Evolutionary conservation across 2,113 vertebrate species (phyloP).

Genomic region (Phalacrocorax brasilianus): DNA sequence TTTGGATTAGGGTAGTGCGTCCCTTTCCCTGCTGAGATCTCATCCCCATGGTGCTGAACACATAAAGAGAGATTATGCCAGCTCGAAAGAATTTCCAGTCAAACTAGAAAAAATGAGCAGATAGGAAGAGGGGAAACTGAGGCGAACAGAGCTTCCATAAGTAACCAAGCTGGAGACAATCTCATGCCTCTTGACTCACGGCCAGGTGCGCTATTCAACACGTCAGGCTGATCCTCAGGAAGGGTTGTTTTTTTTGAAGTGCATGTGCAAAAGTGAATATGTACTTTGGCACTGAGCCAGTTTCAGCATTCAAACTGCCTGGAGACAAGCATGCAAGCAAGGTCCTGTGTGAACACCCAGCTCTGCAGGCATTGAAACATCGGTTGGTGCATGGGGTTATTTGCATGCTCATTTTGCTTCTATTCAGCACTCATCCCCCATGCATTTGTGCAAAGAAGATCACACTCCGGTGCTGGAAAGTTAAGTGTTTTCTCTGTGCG

Average conservation of each 20-base stretch:
- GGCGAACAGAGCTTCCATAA: background rate
- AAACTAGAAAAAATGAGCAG: background rate
- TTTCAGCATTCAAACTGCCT: background rate
- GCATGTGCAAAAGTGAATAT: background rate
- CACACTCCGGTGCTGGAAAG: background rate
- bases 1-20: background rate
- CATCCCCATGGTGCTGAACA: background rate
- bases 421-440: constrained; percentile 4
- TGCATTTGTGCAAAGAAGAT: constrained; percentile 21
- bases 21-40: background rate
- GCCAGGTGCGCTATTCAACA: constrained; percentile 6
- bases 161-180: background rate
- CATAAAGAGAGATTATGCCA: background rate
- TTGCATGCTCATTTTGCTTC: constrained; percentile 46
- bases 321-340: background rate
- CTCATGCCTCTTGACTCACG: background rate
- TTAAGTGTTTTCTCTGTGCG: background rate
- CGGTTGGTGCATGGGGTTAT: constrained; percentile 34
- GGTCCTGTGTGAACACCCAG: constrained; percentile 17
- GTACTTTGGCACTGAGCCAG: background rate
- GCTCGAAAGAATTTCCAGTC: background rate
- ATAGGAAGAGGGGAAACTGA: constrained; percentile 21
- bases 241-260: background rate
- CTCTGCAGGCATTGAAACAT: constrained; percentile 36
- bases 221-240: background rate